Base-by-base conservation (phyloP, 2,888 invertebrate genomes). In the Brenthis ino region DNA sequence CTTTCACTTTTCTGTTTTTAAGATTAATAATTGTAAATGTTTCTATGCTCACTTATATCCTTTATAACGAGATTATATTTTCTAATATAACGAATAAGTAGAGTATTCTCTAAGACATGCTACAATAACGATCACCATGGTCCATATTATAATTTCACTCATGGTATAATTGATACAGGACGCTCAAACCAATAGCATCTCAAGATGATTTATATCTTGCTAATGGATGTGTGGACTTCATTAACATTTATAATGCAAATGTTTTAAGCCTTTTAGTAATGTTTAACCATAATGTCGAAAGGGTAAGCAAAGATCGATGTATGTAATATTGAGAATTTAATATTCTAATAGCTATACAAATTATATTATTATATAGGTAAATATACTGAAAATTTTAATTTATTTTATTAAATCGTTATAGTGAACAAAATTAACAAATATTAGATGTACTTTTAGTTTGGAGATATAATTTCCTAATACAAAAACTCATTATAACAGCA, bases 181-280 rank as follows among this genome's bases (percentile, higher is more conserved):
- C 37, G 37, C 84, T 88, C 84, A 89, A 88, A 90, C 90, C 90
- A 89, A 91, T 88, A 89, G 86, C 85, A 76, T 82, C 79, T 82
- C 79, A 78, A 76, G 76, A 83, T 88, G 89, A 90, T 90, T 90
- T 90, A 91, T 82, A 79, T 78, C 78, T 79, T 82, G 81, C 85
- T 89, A 91, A 91, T 89, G 87, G 85, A 87, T 87, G 87, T 85
- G 82, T 86, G 77, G 89, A 87, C 86, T 90, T 87, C 87, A 90
- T 89, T 90, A 88, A 85, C 90, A 91, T 91, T 89, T 90, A 91
- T 91, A 90, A 91, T 91, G 89, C 77, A 88, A 91, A 91, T 91
- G n/a, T 60, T 60, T 57, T 60, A 60, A 58, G 16, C 50, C 55
- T 66, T 67, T 61, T 60, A 67, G 20, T 67, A 61, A 61, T 53